A percentile compares a stretch with the other conserved stretches of the same genome.
phyloP scores from a whole-genome alignment of 2,113 vertebrate genomes.

The Macquaria ambigua region DNA sequence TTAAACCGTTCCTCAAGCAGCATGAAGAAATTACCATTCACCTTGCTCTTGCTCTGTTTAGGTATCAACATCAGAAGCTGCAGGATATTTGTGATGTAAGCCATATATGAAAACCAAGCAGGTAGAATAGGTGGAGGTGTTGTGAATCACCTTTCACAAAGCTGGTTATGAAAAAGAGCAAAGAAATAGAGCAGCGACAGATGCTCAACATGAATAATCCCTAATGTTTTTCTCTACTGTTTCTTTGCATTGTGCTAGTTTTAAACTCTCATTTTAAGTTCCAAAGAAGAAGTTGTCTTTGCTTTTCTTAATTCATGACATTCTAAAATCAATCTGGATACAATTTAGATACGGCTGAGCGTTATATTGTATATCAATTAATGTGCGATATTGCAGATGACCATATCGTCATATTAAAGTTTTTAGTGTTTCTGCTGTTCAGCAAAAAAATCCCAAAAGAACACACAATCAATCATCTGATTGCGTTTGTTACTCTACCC shows the following conservation, averaged over 20 bases:
- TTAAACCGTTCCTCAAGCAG: slow-evolving; percentile 17
- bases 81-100: slow-evolving; percentile 34
- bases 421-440: too few species aligned
- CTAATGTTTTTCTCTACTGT: background rate
- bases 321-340: background rate
- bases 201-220: slow-evolving; percentile 9
- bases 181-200: slow-evolving; percentile 1
- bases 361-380: too few species aligned
- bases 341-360: too few species aligned
- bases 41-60: slow-evolving; percentile 20
- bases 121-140: slow-evolving; percentile 28
- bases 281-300: slow-evolving; percentile 3
- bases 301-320: background rate
- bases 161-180: background rate
- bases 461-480: too few species aligned
- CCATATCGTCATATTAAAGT: too few species aligned
- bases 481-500: too few species aligned
- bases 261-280: background rate
- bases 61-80: slow-evolving; percentile 16
- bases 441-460: too few species aligned
- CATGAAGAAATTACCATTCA: slow-evolving; percentile 46
- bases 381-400: too few species aligned
- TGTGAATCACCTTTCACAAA: slow-evolving; percentile 24
- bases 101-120: background rate
- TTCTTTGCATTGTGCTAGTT: background rate